phyloP scores from a whole-genome alignment of 2,888 invertebrate species.

The Xestia c-nigrum region DNA sequence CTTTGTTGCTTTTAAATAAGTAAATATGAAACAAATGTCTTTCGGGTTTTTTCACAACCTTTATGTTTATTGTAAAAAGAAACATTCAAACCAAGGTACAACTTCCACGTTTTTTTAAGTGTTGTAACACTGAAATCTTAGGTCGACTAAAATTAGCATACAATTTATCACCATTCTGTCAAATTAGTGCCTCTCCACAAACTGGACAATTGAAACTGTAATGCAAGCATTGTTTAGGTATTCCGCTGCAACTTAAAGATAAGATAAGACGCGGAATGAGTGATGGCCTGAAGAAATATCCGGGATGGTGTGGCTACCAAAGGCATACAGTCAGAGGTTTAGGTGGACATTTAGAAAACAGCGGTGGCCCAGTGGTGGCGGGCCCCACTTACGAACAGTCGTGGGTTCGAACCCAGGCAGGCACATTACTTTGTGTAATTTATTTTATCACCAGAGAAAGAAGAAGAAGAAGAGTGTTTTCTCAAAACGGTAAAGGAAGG shows the following conservation, averaged over 20 bases:
- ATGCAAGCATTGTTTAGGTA: neutral
- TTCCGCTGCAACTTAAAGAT: neutral
- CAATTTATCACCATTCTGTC: neutral
- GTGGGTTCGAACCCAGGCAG: no score
- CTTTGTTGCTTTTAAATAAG: no score
- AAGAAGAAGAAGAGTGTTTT: no score
- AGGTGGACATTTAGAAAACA: neutral
- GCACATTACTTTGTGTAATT: no score
- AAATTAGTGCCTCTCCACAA: neutral
- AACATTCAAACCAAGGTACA: neutral
- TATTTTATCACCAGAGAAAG: no score
- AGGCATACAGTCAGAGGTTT: neutral
- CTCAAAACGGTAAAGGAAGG: no score
- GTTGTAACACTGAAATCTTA: no score
- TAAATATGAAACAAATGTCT: no score
- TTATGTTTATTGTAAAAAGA: neutral
- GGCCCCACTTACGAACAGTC: no score
- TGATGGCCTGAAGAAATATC: neutral
- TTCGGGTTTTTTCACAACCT: no score
- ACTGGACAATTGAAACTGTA: neutral
- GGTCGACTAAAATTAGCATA: slow-evolving; percentile 4
- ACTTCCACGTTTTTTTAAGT: no score
- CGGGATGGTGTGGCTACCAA: neutral
- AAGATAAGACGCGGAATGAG: neutral
- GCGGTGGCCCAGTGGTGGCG: no score